A percentile compares a stretch with the other conserved stretches of the same genome.
These are phyloP conservation scores for Icerya purchasi DNA, from an alignment of 2,888 invertebrate species.

Conservation along the genomic window DNA sequence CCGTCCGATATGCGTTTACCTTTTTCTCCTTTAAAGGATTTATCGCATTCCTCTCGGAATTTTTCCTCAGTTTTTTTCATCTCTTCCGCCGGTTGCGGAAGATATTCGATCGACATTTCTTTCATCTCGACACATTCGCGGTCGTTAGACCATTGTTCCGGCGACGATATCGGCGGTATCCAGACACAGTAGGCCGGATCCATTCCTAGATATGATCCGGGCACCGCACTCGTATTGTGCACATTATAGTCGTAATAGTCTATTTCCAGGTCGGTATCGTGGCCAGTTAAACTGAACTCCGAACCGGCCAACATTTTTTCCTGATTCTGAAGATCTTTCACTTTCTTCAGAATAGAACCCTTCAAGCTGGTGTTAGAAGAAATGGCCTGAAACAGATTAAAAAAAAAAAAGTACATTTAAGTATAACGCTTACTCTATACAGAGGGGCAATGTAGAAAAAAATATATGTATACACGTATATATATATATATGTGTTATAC, in stretches of 20 bases:
- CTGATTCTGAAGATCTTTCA: slow-evolving; percentile 56
- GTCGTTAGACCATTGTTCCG: background rate
- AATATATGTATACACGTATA: too few species aligned
- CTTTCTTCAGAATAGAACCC: slow-evolving; percentile 46
- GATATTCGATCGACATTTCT: too few species aligned
- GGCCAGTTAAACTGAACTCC: slow-evolving; percentile 51
- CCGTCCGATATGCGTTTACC: slow-evolving; percentile 3
- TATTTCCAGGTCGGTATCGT: slow-evolving; percentile 54
- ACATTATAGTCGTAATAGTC: slow-evolving; percentile 81
- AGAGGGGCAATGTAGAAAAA: too few species aligned
- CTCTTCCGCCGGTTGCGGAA: background rate
- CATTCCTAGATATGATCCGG: slow-evolving; percentile 71
- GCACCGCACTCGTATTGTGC: slow-evolving; percentile 39
- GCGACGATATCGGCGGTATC: slow-evolving; percentile 43
- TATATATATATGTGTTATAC: too few species aligned
- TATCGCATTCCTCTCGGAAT: slow-evolving; percentile 8
- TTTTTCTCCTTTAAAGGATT: background rate
- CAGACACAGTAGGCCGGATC: slow-evolving; percentile 71
- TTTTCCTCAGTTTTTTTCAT: background rate
- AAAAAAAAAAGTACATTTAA: too few species aligned
- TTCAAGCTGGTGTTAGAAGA: slow-evolving; percentile 38
- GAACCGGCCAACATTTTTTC: slow-evolving; percentile 43
- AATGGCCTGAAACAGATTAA: too few species aligned
- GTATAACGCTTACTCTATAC: too few species aligned
- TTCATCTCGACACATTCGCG: background rate